Base-by-base conservation (phyloP, 2,113 vertebrate species). In the Zosterops pallidus region DNA sequence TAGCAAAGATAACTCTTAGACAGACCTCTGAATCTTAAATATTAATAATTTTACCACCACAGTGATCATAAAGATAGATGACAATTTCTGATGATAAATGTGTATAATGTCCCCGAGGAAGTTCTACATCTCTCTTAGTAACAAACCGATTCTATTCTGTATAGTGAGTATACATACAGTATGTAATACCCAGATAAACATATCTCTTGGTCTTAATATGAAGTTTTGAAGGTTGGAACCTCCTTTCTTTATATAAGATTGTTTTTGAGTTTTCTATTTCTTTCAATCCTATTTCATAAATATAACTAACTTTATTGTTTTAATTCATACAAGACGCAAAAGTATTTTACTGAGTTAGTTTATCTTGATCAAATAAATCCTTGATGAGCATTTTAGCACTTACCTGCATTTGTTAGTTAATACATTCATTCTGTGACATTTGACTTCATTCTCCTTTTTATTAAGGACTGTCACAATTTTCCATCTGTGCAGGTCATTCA, bases 371-470 rank as follows among this genome's bases (percentile, higher is more conserved):
- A 92, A 25, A 78, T 72, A 81, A 26, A 89, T 91, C 88, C 62
- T 90, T 96, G 80, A 92, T 8, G 41, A 86, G 57, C 62, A 85
- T 88, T 95, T 89, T 90, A 91, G 57, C 71, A 71, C 35, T 91
- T 92, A 89, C 68, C 57, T 88, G 50, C 28, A 22, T 97, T 97
- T 95, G 47, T 95, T 94, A 67, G 83, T 89, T 86, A 83, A 94
- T 82, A 80, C 70, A 72, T 77, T 91, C 60, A 56, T 78, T 93
- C 87, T 91, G 47, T 82, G 63, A 85, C 71, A 87, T 76, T 76
- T 79, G 41, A 83, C 12, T 89, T 92, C 0, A 68, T 83, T 94
- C 90, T 92, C 31, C 15, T 63, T 81, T 69, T 86, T 55, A 70
- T 75, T 94, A 92, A 80, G 50, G 11, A n/a, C 41, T 57, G 13